Base-by-base conservation (phyloP, 2,797 vertebrate species). In the Melanotaenia maccullochi region DNA sequence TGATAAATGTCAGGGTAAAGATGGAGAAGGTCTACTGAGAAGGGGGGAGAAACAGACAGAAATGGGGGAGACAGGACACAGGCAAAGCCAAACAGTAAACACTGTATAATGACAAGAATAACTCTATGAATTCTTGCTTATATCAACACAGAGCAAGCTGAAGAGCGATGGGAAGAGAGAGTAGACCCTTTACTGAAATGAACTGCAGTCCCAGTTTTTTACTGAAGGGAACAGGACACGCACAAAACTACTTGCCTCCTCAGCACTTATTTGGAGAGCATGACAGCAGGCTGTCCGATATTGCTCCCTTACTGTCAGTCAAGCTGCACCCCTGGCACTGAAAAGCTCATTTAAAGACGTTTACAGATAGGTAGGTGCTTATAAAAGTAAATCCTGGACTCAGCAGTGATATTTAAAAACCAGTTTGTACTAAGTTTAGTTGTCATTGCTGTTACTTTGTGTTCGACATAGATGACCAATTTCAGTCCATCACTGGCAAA, bases 281-380 rank as follows among this genome's bases (percentile, higher is more conserved):
- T 58, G 78, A 61, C 73, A 59, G 61, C 30, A 51, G 16, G 25
- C 60, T 20, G 60, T 72, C 75, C 54, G 36, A 75, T 60, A 58
- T 60, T 68, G 51, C 78, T 81, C 58, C 59, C 33, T 70, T 65
- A 64, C 70, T 74, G 68, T 85, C 82, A 73, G 67, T 85, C 73
- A 71, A 54, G 71, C 65, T 63, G 44, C 71, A 71, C 36, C 57
- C 63, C 57, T 54, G 40, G 33, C 28, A 73, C 68, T 73, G 42
- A 67, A 65, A 82, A 55, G 24, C 32, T 18, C 9, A 42, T 47
- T 20, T 40, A 28, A n/a, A 56, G 4, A 59, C 62, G 65, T 25
- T 42, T 8, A 62, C 9, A 47, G 14, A 62, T 18, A n/a, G 24
- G 61, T 25, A n/a, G 4, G 2, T 32, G 49, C 16, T n/a, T 49